A percentile compares a stretch with the other conserved stretches of the same genome.
Conservation (phyloP, 2,888 invertebrate species). For the Polietes domitor region DNA sequence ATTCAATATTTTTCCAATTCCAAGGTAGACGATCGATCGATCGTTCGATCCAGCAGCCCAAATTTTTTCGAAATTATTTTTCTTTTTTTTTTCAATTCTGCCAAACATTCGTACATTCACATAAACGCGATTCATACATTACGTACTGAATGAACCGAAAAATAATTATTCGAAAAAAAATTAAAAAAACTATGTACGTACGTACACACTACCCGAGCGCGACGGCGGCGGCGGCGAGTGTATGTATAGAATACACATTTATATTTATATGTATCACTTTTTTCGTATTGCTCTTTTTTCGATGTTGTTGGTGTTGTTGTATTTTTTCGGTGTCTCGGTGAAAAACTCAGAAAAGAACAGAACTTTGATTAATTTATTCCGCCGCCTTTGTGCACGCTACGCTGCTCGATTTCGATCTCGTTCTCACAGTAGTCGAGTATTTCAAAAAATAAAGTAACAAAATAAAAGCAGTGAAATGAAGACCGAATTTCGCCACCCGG, state of each 20-base stretch:
- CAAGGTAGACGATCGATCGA: too few species aligned
- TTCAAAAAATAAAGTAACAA: constrained; percentile 10
- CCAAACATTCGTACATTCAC: constrained; percentile 8
- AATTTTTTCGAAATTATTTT: not conserved
- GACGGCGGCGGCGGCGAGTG: not conserved
- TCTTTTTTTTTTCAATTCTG: not conserved
- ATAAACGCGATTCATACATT: constrained; percentile 17
- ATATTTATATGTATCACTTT: constrained; percentile 66
- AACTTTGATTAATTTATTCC: constrained; percentile 62
- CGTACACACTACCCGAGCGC: constrained; percentile 20
- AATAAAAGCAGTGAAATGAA: constrained; percentile 25
- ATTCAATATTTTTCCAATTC: not conserved
- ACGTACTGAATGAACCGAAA: constrained; percentile 15
- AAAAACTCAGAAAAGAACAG: constrained; percentile 47
- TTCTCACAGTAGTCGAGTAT: constrained; percentile 2
- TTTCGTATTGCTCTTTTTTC: constrained; percentile 3
- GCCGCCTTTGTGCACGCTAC: constrained; percentile 63
- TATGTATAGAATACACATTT: constrained; percentile 61
- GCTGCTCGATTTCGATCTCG: too few species aligned
- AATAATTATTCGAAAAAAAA: not conserved
- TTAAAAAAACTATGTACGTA: constrained; percentile 17
- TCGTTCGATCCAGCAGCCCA: too few species aligned
- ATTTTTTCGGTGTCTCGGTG: not conserved
- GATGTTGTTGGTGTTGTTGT: constrained; percentile 36
- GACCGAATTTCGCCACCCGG: constrained; percentile 59